Base-by-base conservation (phyloP, 2,797 vertebrate genomes). In the Morelia viridis region DNA sequence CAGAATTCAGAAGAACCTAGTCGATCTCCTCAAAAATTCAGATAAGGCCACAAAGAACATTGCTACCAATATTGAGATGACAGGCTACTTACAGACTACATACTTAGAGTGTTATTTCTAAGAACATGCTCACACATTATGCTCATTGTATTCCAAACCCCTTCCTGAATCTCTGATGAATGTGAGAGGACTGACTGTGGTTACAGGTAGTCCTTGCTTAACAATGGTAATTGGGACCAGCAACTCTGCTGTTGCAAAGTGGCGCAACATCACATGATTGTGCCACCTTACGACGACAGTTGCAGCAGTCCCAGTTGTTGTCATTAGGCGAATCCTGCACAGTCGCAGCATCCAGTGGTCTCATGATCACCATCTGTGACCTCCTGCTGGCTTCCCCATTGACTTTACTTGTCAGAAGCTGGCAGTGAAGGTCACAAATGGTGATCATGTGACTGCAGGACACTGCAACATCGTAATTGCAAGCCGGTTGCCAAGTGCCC, bases 1-100 rank as follows among this genome's bases (percentile, higher is more conserved):
- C 91, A 95, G 89, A 96, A 68, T 93, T 46, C 92, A 92, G 50
- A 50, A 93, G 90, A 95, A 94, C 93, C 3, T 12, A 96, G 91
- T 88, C 88, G 92, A 93, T 90, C 17, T 95, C 35, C 80, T 90
- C 3, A 1, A 90, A 80, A 15, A 6, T 56, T 88, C 89, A 93
- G 64, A 68, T 85, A 93, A 71, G 83, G 94, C 10, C 90, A 96
- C 46, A 93, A 94, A 80, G 95, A 92, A 56, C 41, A 5, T 87
- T 87, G 76, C 50, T 68, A 62, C 65, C 28, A 76, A 35, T 58
- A 6, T 10, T 84, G 31, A 89, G 46, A 65, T 86, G n/a, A 61
- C 1, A 9, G 28, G 2, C 4, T 22, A 41, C 41, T 41, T 41
- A 41, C 41, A 41, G 41, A 41, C 41, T 41, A 41, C 41, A 41